Percentiles rank a stretch among this genome's conserved stretches.
These are phyloP conservation scores for Drosophila albomicans DNA, from an alignment of 1,140 invertebrate species.

Conservation along the genomic window DNA sequence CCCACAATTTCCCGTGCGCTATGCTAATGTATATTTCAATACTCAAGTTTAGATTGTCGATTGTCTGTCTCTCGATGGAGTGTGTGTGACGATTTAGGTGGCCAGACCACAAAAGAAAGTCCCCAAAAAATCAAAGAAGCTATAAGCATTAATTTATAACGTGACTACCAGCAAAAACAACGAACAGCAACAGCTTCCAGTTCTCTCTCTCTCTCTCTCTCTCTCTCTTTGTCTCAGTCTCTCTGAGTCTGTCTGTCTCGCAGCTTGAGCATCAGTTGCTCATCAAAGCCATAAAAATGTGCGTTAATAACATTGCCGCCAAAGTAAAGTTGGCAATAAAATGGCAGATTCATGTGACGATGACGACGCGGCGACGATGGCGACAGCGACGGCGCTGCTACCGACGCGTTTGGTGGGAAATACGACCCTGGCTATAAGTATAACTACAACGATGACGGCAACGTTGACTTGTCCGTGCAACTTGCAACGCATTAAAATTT, in stretches of 20 bases:
- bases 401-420: conserved; percentile 78
- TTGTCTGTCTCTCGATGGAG: background rate
- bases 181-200: conserved; percentile 8
- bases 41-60: background rate
- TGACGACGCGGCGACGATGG: conserved; percentile 50
- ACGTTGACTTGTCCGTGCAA: conserved; percentile 28
- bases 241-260: background rate
- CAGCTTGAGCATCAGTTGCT: conserved; percentile 33
- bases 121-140: conserved; percentile 15
- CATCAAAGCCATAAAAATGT: conserved; percentile 75
- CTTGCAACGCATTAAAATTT: conserved; percentile 75
- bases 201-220: background rate
- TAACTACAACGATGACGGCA: conserved; percentile 15
- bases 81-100: conserved; percentile 27
- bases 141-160: conserved; percentile 58
- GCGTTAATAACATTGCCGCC: conserved; percentile 84
- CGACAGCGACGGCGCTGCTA: conserved; percentile 68
- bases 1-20: conserved; percentile 71
- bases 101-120: conserved; percentile 54
- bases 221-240: background rate
- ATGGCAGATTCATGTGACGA: conserved; percentile 83
- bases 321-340: conserved; percentile 82
- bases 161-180: conserved; percentile 37
- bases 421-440: conserved; percentile 51
- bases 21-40: conserved; percentile 58